phyloP scores from a whole-genome alignment of 1,140 invertebrate genomes.

The Vanessa atalanta region DNA sequence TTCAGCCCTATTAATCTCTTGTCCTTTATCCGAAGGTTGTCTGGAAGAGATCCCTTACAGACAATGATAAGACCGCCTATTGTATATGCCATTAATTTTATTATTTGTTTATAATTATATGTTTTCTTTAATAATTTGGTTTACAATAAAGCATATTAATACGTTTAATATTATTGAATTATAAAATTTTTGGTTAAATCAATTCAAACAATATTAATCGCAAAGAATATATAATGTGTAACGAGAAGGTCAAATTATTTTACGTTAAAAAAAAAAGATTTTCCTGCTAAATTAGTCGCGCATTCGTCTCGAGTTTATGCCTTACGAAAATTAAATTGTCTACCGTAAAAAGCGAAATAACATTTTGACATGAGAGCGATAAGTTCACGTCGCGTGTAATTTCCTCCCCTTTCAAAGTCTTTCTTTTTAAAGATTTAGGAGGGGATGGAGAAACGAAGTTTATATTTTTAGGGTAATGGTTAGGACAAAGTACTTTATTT shows the following conservation, averaged over 20 bases:
- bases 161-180: too few species aligned
- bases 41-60: too few species aligned
- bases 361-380: slow-evolving; percentile 49
- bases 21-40: too few species aligned
- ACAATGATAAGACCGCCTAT: too few species aligned
- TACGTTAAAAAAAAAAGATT: slow-evolving; percentile 7
- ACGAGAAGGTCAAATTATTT: not conserved
- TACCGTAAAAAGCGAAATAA: slow-evolving; percentile 49
- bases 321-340: slow-evolving; percentile 54
- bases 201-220: too few species aligned
- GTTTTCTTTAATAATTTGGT: too few species aligned
- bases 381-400: slow-evolving; percentile 37
- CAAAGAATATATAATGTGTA: too few species aligned
- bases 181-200: too few species aligned
- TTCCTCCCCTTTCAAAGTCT: slow-evolving; percentile 21
- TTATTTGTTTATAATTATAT: too few species aligned
- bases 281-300: slow-evolving; percentile 29
- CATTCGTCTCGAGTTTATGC: slow-evolving; percentile 22
- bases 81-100: too few species aligned
- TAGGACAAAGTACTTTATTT: not conserved
- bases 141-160: too few species aligned
- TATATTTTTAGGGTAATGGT: slow-evolving; percentile 3
- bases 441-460: slow-evolving; percentile 10
- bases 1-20: too few species aligned
- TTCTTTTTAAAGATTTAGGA: slow-evolving; percentile 5